Base-by-base conservation (phyloP, 2,888 invertebrate species). In the Cremastinae sp. region DNA sequence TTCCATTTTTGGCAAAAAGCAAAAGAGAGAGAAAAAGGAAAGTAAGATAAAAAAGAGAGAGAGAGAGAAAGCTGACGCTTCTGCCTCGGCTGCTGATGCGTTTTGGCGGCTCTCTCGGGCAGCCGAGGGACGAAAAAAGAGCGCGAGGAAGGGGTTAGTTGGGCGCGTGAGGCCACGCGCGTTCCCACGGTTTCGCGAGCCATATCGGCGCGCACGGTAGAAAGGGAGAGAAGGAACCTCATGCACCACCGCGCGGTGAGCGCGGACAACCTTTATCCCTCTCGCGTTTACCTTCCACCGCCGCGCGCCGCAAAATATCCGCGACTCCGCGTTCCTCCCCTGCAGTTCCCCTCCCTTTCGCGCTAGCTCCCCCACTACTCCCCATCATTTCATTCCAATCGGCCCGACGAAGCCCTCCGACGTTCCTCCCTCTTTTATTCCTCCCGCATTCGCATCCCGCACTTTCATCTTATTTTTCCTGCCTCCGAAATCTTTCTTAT, bases 121-220 rank as follows among this genome's bases (percentile, higher is more conserved):
- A 22, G 34, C 54, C 36, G 65, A 61, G 28, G 16, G 45, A 47
- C 36, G 49, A 34, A 65, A 68, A 58, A 58, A 41, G 74, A 74
- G 71, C 71, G 70, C 66, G 64, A 62, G 78, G 82, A 83, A 83
- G 86, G 87, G 87, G 87, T 86, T 86, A 87, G 88, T 86, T 85
- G 84, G 88, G 86, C 88, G 88, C 88, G 88, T 88, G 88, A 88
- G 87, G 84, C 88, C 86, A 87, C 88, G 85, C 84, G 85, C 85
- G 88, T 89, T 89, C 89, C 89, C 88, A 89, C 89, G 88, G 87
- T 88, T 87, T 85, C 69, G 84, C 86, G 73, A 81, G 85, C 87
- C 86, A 86, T 88, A 88, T 88, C 87, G 86, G 86, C 85, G 85
- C 28, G 28, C 28, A 5, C 28, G 28, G 28, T 28, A 28, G 28